Base-by-base conservation (phyloP, 1,140 invertebrate species). In the Aleiodes sp. region DNA sequence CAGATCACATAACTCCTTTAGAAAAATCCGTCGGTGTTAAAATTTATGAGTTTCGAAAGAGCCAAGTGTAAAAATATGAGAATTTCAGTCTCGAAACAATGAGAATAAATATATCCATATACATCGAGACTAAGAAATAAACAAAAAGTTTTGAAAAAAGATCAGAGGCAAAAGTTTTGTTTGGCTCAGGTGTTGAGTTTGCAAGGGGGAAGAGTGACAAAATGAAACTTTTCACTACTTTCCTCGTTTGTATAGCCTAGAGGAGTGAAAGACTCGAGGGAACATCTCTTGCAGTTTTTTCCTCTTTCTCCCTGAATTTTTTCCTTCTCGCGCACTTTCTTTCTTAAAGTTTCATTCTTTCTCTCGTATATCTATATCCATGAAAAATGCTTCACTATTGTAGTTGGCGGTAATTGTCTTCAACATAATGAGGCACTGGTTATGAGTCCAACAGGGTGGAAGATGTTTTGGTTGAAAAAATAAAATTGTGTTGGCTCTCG, bases 131-230 rank as follows among this genome's bases (percentile, higher is more conserved):
- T n/a, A n/a, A n/a, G n/a, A n/a, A n/a, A n/a, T n/a, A n/a, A n/a
- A n/a, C n/a, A n/a, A 10, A 19, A 46, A 52, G 26, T 21, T 52
- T 4, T 1, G 19, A 16, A 9, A 52, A 9, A 19, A 52, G 46
- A 52, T 24, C 19, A 24, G 46, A 52, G 46, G 46, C 6, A 52
- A 52, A 46, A 8, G 21, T 52, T 52, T 52, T 26, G 46, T 52
- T 52, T 52, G 46, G 46, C 46, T 52, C 46, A 52, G 46, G 46
- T 52, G 46, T 52, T 52, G 46, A 52, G 46, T 52, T 52, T 6
- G 21, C 7, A 16, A 10, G n/a, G n/a, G n/a, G n/a, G n/a, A n/a
- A n/a, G 46, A 3, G 46, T 52, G 46, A 52, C 46, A 52, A 43
- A 52, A 52, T 21, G 46, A 52, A 52, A 52, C 16, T 52, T 52